phyloP scores from a whole-genome alignment of 2,797 vertebrate genomes.

The Gymnoscopelus braueri region DNA sequence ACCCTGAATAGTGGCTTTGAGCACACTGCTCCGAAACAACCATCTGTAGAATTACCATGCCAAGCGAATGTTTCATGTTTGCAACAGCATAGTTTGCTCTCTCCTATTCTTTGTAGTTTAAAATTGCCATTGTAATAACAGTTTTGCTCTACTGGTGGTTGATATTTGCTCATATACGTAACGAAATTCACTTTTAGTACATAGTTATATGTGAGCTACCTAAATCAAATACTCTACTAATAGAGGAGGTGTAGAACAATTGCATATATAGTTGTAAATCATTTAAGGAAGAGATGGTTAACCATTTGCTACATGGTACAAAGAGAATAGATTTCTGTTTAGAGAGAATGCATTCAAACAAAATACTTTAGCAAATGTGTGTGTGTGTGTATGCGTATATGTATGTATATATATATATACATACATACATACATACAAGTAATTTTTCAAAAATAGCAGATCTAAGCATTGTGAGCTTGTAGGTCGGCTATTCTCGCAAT shows the following conservation, averaged over 20 bases:
- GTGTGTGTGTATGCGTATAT: no score
- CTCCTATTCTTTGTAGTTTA: constrained; percentile 25
- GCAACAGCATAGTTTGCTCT: constrained; percentile 22
- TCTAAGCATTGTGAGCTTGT: no score
- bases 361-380: no score
- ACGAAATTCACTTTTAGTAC: no score
- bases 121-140: constrained; percentile 9
- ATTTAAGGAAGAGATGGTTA: constrained; percentile 25
- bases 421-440: no score
- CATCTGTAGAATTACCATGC: constrained; percentile 15
- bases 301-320: constrained; percentile 20
- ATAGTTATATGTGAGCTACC: no score
- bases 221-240: background rate
- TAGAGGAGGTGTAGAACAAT: background rate
- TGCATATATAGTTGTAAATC: constrained; percentile 29
- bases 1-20: constrained; percentile 20
- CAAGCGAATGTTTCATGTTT: constrained; percentile 41
- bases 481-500: no score
- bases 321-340: constrained; percentile 14
- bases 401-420: no score
- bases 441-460: no score
- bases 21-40: constrained; percentile 14
- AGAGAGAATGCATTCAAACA: constrained; percentile 14
- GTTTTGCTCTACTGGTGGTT: background rate
- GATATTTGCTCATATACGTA: background rate